Conservation (phyloP, 2,888 invertebrate species). For the Rotaria macrura region DNA sequence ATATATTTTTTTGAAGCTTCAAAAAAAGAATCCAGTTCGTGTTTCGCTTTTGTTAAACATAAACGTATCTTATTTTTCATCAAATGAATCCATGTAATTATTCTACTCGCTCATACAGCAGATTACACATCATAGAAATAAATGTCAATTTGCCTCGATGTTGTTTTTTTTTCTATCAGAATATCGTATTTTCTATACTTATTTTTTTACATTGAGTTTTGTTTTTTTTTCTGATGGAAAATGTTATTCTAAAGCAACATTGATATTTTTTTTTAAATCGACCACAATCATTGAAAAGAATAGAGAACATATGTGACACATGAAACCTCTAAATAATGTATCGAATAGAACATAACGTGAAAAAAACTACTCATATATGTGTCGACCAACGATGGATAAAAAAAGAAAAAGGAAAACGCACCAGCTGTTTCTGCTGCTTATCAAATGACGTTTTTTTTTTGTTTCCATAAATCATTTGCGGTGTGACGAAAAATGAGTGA, state of each 20-base stretch:
- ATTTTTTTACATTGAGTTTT: no score
- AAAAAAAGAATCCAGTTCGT: no score
- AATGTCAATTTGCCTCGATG: no score
- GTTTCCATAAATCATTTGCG: background rate
- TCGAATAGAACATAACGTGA: background rate
- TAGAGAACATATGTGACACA: background rate
- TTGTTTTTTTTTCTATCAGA: no score
- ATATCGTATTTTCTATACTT: no score
- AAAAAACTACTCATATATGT: background rate
- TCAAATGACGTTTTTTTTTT: background rate
- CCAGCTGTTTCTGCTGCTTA: background rate
- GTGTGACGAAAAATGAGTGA: background rate
- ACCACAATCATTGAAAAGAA: background rate
- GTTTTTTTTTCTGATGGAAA: no score
- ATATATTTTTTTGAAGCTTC: no score
- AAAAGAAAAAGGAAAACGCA: background rate
- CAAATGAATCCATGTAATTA: no score
- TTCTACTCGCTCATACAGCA: no score
- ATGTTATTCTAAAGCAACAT: background rate
- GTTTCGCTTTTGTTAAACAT: no score
- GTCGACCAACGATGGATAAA: background rate
- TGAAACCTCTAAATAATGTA: background rate
- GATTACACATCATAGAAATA: no score
- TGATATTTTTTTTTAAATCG: background rate
- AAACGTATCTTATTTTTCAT: no score